Evolutionary conservation across 2,797 vertebrate genomes (phyloP), one percentile per base, ranked within the genome.

Genomic region (Hoplostethus atlanticus): DNA sequence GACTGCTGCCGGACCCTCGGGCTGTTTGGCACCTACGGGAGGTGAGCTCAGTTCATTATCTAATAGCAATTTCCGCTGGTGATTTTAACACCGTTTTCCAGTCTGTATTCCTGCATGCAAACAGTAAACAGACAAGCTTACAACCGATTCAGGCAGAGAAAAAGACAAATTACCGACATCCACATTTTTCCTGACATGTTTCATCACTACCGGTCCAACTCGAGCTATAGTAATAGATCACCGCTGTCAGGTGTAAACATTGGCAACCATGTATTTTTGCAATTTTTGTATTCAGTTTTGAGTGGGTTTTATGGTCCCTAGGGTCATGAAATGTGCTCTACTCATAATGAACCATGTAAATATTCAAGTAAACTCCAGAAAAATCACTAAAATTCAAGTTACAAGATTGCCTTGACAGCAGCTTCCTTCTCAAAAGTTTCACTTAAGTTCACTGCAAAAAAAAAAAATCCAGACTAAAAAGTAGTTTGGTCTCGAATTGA

Each of bases 1-100:
- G 88, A 89, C 87, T 90, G 87, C 87, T 80, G 62, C 81, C 71
- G 73, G 86, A 84, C 75, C 91, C 90, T 85, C 57, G 10, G 89
- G 91, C 87, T 84, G 84, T 91, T 91, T 92, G 81, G 86, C 87
- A 87, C 81, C 77, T 79, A 76, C 56, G 44, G 74, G 86, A 86
- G 84, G 89, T 89, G 85, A 90, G 74, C 76, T 68, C 56, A 83
- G 86, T 84, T 93, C 87, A 90, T 92, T 89, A 91, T 92, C 89
- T 87, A 80, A 91, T 75, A 87, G 79, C 84, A 84, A 85, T 91
- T 89, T 90, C 74, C 76, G 80, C 68, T 54, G 52, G 78, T 77
- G 81, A 59, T 65, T 86, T 77, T 73, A 64, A 83, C 42, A 34
- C 28, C 16, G 11, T 59, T 31, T 52, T 50, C 21, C 46, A 15